Percentiles rank a stretch among this genome's conserved stretches.
Evolutionary conservation across 2,888 invertebrate species (phyloP).

Genomic region (Tipula lateralis): DNA sequence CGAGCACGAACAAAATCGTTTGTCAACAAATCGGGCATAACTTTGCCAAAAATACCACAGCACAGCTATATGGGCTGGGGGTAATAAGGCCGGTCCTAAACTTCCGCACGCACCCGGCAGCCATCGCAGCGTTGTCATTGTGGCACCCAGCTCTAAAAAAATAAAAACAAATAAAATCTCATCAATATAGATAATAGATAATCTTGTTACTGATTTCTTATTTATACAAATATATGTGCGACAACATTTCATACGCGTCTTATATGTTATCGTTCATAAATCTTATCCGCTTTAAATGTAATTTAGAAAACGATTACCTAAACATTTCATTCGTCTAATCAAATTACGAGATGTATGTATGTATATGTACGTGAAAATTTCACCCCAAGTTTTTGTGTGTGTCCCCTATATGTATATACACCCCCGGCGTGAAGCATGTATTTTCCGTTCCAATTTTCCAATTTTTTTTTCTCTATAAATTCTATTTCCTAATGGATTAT

Average conservation of each 20-base stretch:
- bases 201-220: not conserved
- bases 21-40: constrained; percentile 61
- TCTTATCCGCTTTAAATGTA: not conserved
- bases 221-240: not conserved
- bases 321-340: not conserved
- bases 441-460: not conserved
- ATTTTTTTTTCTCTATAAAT: not conserved
- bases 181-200: not conserved
- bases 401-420: not conserved
- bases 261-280: not conserved
- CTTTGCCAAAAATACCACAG: constrained; percentile 64
- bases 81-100: constrained; percentile 53
- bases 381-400: not conserved
- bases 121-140: constrained; percentile 39
- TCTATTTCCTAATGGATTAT: not conserved
- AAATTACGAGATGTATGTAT: not conserved
- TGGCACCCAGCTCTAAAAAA: constrained; percentile 12
- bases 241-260: not conserved
- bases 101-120: constrained; percentile 48
- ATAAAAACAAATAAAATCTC: not conserved
- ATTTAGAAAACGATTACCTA: not conserved
- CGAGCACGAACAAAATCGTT: constrained; percentile 61
- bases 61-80: constrained; percentile 58
- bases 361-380: not conserved
- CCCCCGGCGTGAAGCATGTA: not conserved